Conservation (phyloP, 1,140 invertebrate genomes). For the Drosophila arawakana region DNA sequence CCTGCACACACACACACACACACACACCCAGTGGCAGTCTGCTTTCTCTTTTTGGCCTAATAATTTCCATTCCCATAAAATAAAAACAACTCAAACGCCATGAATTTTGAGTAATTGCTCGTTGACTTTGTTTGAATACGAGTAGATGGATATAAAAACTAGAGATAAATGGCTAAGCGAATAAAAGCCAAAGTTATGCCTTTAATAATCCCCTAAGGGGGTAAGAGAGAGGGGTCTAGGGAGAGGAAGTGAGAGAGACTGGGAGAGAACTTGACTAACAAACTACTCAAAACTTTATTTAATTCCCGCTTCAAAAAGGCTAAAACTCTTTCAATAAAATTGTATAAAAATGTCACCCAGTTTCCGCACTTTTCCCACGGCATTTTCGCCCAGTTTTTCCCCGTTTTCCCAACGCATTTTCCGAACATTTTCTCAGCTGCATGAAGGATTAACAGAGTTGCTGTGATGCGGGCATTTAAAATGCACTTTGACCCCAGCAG, state of each 20-base stretch:
- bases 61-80: constrained; percentile 42
- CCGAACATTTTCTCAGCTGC: neutral
- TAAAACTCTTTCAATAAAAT: constrained; percentile 10
- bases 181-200: neutral
- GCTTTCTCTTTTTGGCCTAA: constrained; percentile 42
- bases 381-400: neutral
- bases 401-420: neutral
- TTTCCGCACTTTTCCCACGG: neutral
- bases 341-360: constrained; percentile 4
- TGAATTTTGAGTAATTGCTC: constrained; percentile 68
- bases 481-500: constrained; percentile 66
- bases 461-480: constrained; percentile 64
- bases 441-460: constrained; percentile 72
- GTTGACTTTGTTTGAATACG: constrained; percentile 42
- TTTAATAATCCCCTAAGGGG: constrained; percentile 1
- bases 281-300: constrained; percentile 5
- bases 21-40: constrained; percentile 30
- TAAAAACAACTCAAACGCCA: constrained; percentile 37
- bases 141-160: neutral
- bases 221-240: neutral
- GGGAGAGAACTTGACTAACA: neutral
- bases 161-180: neutral
- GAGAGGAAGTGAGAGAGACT: neutral
- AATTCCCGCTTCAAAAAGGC: constrained; percentile 4
- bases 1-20: constrained; percentile 31